Conservation (phyloP, 2,113 vertebrate species). For the Pseudopipra pipra region DNA sequence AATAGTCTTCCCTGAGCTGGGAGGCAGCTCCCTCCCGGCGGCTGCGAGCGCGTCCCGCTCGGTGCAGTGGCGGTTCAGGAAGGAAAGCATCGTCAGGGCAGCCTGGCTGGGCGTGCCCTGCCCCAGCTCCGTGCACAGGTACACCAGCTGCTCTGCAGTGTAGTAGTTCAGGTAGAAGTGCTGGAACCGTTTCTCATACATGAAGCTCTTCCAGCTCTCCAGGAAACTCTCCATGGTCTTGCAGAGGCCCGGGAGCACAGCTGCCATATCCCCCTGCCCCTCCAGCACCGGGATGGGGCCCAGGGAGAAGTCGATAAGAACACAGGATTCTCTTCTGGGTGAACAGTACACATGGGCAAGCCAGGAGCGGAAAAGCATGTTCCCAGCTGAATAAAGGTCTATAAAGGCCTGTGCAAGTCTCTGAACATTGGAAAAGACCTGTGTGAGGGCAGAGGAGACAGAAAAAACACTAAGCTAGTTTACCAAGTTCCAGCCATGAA, state of each 20-base stretch:
- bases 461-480: not conserved
- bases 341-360: conserved; percentile 77
- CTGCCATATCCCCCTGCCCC: conserved; percentile 67
- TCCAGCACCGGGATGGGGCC: conserved; percentile 48
- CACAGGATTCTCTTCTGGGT: not conserved
- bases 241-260: conserved; percentile 82
- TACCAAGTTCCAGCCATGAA: not conserved
- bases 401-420: conserved; percentile 86
- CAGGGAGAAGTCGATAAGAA: conserved; percentile 82
- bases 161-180: conserved; percentile 92
- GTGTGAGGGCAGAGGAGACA: not conserved
- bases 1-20: not conserved
- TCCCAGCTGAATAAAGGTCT: conserved; percentile 85
- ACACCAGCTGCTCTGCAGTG: conserved; percentile 90
- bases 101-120: conserved; percentile 51
- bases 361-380: conserved; percentile 89
- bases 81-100: conserved; percentile 89
- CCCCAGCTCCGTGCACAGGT: conserved; percentile 79
- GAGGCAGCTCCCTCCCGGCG: accelerated
- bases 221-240: conserved; percentile 87
- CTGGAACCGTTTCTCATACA: conserved; percentile 77
- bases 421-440: conserved; percentile 88
- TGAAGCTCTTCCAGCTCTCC: conserved; percentile 80
- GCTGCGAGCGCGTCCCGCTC: not conserved
- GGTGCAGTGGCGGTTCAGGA: conserved; percentile 80